phyloP scores from a whole-genome alignment of 2,888 invertebrate genomes.

The Alcis repandata region DNA sequence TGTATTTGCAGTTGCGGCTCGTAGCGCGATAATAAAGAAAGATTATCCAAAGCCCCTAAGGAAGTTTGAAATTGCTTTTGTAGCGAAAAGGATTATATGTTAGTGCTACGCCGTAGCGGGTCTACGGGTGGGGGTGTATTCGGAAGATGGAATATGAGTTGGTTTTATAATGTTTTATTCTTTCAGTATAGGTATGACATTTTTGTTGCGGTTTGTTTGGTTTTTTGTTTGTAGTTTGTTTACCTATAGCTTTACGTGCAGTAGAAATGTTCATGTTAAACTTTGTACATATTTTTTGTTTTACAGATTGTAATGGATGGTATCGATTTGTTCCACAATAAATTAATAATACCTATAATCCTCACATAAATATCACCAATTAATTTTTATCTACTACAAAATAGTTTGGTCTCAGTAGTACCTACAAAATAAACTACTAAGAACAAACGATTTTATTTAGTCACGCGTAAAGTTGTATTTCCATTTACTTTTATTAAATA shows the following conservation, averaged over 20 bases:
- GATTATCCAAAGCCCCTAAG: slow-evolving; percentile 87
- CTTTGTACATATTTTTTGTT: too few species aligned
- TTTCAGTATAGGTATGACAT: slow-evolving; percentile 1
- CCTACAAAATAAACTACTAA: too few species aligned
- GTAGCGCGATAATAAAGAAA: slow-evolving; percentile 86
- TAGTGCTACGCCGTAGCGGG: slow-evolving; percentile 84
- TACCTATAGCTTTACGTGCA: too few species aligned
- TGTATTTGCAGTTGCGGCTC: slow-evolving; percentile 69
- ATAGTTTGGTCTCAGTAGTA: too few species aligned
- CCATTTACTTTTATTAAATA: too few species aligned
- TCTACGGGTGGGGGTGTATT: slow-evolving; percentile 73
- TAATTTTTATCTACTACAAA: too few species aligned
- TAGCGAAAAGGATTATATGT: slow-evolving; percentile 88
- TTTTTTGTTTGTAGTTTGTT: too few species aligned
- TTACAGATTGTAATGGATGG: too few species aligned
- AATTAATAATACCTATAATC: too few species aligned
- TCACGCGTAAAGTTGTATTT: neutral
- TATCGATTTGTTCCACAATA: too few species aligned
- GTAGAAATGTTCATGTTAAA: too few species aligned
- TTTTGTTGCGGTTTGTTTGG: neutral
- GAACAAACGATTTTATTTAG: neutral
- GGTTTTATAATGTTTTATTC: slow-evolving; percentile 23
- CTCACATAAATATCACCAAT: too few species aligned
- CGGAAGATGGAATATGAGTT: slow-evolving; percentile 61
- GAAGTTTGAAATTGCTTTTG: slow-evolving; percentile 88